Conservation (phyloP, 2,113 vertebrate species). For the Gracilinanus agilis region DNA sequence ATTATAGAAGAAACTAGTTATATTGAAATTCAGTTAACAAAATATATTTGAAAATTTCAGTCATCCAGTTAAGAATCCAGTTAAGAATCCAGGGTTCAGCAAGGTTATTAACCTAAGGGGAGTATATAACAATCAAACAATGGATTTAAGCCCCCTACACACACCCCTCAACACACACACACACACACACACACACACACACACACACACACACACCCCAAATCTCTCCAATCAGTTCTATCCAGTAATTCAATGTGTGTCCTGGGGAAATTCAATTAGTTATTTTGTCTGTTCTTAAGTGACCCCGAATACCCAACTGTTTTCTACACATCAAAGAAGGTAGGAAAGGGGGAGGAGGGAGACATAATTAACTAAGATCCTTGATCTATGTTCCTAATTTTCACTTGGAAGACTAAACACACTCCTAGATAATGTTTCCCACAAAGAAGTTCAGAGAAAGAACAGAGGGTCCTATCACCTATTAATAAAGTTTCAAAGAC, state of each 20-base stretch:
- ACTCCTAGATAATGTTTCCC: fast-evolving
- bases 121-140: not conserved
- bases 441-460: not conserved
- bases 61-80: not conserved
- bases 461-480: conserved; percentile 20
- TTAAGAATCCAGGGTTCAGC: not conserved
- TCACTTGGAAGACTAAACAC: conserved; percentile 27
- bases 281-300: not conserved
- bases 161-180: not conserved
- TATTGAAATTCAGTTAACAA: not conserved
- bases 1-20: not conserved
- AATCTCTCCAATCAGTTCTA: not conserved
- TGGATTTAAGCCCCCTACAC: not conserved
- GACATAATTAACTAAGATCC: not conserved
- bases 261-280: not conserved
- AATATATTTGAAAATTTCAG: not conserved
- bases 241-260: not conserved
- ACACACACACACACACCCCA: too few relatives aligned
- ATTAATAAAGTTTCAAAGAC: conserved; percentile 34
- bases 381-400: conserved; percentile 36
- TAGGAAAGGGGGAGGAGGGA: not conserved
- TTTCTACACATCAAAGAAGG: not conserved
- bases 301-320: not conserved
- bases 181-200: not conserved
- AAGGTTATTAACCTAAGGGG: not conserved